Evolutionary conservation across 1,140 invertebrate species (phyloP).

Genomic region (Diuraphis noxia): DNA sequence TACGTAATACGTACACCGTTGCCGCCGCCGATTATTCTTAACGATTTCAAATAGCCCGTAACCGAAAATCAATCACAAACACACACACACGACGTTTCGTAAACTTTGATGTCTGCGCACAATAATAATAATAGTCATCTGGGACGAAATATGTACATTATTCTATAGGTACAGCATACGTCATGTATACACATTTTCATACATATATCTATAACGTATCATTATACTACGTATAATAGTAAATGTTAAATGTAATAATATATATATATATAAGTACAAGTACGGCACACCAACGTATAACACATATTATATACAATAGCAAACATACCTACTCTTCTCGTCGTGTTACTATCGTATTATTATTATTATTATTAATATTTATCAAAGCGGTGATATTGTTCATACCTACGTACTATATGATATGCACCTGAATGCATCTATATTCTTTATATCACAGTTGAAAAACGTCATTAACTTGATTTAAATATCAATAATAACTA

Average conservation of each 20-base stretch:
- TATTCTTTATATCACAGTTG: neutral
- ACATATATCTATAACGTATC: too few relatives aligned
- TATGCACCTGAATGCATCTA: neutral
- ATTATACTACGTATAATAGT: neutral
- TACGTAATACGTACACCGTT: neutral
- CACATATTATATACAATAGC: neutral
- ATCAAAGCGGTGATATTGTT: too few relatives aligned
- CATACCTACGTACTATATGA: too few relatives aligned
- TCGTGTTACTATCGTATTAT: neutral
- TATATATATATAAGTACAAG: neutral
- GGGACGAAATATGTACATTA: neutral
- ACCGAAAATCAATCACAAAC: constrained; percentile 40
- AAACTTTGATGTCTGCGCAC: constrained; percentile 3
- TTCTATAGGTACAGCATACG: neutral
- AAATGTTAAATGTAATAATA: neutral
- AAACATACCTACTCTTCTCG: neutral
- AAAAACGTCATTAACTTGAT: neutral
- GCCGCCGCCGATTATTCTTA: constrained; percentile 2
- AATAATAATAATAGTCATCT: neutral
- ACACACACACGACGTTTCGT: neutral
- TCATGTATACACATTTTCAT: too few relatives aligned
- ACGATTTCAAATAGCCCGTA: constrained; percentile 19
- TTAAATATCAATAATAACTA: neutral
- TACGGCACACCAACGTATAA: neutral
- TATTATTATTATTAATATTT: neutral